Base-by-base conservation (phyloP, 37 sponge, comb jelly and placozoan genomes). In the Bolinopsis microptera region DNA sequence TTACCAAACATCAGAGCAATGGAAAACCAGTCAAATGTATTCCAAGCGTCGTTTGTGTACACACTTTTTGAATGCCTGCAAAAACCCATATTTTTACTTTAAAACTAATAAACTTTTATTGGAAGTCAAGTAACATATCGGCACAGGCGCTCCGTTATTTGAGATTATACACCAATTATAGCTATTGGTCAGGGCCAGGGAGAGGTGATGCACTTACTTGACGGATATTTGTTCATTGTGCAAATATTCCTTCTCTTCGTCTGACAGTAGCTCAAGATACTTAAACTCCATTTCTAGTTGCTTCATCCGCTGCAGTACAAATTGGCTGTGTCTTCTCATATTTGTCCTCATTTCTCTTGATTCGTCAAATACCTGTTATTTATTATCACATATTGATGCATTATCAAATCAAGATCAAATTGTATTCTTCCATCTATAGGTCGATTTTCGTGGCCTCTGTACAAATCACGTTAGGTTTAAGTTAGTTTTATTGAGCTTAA, bases 211-310 rank as follows among this genome's bases (percentile, higher is more conserved):
- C n/a, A n/a, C 74, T 26, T 77, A 77, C 80, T 35, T 77, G 80
- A 77, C 80, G 3, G 34, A 40, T 40, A 86, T 22, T 38, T 86
- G 90, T 34, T 86, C 90, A 35, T 86, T 86, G 23, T 38, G 32
- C 3, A 86, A 27, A 27, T 86, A 86, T 27, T 86, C 61, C 61
- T 86, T 86, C 30, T 86, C 90, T 23, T 86, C 90, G 2, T 86
- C 90, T 0, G 90, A 86, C 0, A 86, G 61, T n/a, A 86, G 61
- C 24, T 86, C 90, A 8, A 86, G 61, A 38, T 86, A 86, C 90
- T 86, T 86, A 25, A 86, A 86, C 61, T 86, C 90, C 90, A 86
- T 86, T 34, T 86, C 90, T 1, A 86, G 61, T 27, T 86, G 90
- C 38, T 82, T 82, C 38, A 82, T 21, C 9, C 83, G 83, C 83